Base-by-base conservation (phyloP, 1,140 invertebrate genomes). In the Danaus melanippus region DNA sequence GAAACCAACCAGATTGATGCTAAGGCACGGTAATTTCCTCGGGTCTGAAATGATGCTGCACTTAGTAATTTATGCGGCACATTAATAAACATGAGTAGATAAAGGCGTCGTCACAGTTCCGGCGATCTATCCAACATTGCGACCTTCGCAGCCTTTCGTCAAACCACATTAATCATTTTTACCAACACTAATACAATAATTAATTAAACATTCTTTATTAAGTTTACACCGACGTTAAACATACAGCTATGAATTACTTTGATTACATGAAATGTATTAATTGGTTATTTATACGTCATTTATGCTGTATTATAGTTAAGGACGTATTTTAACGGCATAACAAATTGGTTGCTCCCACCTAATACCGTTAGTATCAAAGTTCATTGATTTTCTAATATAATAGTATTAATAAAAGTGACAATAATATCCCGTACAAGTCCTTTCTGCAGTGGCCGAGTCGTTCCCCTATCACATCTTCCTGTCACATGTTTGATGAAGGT, bases 21-120 rank as follows among this genome's bases (percentile, higher is more conserved):
- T 60, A 62, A 66, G 59, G 56, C 55, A 52, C 58, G 61, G 56
- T 68, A 66, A 73, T 73, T 69, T 68, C 53, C 62, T 65, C 42
- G 39, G 53, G 59, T 58, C 62, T 64, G 65, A 60, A 69, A 60
- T 60, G 62, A 46, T 58, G 55, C 50, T 64, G 66, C 66, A 67
- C 63, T 64, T 64, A 62, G 56, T 72, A 74, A 71, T 74, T 63
- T 71, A 71, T 74, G 68, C 68, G 58, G 43, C 59, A 56, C 67
- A 73, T 73, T 70, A 73, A 68, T 67, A 71, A 69, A 75, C 72
- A 75, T 75, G 67, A 72, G 56, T 62, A 65, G 64, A 68, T 65
- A 64, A 67, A 71, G 56, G 63, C 65, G 62, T 59, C 56, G 69
- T 51, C 55, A 62, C 62, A 62, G 67, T 52, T 55, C 48, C 43